phyloP scores from a whole-genome alignment of 2,797 vertebrate species.

The Meriones psammophilus region DNA sequence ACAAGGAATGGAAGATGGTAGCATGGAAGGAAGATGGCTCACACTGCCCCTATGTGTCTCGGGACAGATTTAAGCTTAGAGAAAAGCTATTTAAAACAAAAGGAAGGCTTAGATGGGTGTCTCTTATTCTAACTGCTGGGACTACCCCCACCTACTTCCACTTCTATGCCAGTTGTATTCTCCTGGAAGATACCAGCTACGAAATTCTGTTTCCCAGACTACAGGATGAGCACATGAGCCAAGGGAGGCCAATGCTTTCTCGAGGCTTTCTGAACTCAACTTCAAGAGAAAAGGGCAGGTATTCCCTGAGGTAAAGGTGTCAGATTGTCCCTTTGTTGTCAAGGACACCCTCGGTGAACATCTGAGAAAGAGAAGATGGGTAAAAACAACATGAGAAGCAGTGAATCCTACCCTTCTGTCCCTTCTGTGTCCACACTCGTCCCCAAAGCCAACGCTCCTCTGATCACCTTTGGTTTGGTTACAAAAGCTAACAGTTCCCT shows the following conservation, averaged over 20 bases:
- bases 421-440: background rate
- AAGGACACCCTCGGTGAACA: background rate
- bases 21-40: background rate
- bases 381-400: background rate
- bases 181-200: background rate
- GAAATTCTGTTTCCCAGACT: background rate
- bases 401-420: background rate
- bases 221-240: background rate
- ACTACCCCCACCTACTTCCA: background rate
- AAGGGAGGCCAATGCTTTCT: background rate
- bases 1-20: background rate
- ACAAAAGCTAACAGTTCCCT: constrained; percentile 2
- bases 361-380: background rate
- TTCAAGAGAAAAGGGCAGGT: background rate
- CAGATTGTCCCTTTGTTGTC: background rate
- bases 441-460: background rate
- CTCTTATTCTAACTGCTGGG: background rate
- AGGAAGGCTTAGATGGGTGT: background rate
- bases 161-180: background rate
- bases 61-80: background rate
- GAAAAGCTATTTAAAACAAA: background rate
- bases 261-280: background rate
- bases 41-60: background rate
- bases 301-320: background rate
- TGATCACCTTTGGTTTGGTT: background rate